These are phyloP conservation scores for Glaucidium brasilianum DNA, from an alignment of 2,113 vertebrate species.

Conservation along the genomic window DNA sequence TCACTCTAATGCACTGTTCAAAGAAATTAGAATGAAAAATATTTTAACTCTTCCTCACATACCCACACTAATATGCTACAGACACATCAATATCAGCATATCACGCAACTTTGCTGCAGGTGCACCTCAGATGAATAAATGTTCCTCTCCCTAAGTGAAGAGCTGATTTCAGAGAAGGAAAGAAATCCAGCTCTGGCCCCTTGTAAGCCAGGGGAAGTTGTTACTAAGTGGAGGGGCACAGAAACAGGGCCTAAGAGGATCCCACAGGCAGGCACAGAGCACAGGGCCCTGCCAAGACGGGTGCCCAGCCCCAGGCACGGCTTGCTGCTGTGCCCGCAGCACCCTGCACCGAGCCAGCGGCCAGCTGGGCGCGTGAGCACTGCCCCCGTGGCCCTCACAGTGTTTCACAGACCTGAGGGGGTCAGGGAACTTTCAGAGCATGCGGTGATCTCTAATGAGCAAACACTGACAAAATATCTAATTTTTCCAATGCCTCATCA, in stretches of 20 bases:
- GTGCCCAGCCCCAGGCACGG: not conserved
- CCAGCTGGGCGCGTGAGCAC: not conserved
- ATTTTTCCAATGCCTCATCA: not conserved
- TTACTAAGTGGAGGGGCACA: not conserved
- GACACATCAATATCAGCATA: not conserved
- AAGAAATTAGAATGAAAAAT: not conserved
- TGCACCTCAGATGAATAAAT: not conserved
- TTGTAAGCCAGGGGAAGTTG: not conserved
- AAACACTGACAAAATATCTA: not conserved
- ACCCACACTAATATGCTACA: not conserved
- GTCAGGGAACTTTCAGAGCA: not conserved
- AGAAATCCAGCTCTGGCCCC: not conserved
- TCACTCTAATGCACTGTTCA: not conserved
- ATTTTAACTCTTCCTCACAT: not conserved
- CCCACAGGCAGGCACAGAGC: not conserved
- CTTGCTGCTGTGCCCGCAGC: not conserved
- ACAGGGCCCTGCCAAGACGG: not conserved
- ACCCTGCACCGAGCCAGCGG: not conserved
- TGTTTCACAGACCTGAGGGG: not conserved
- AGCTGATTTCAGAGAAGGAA: not conserved
- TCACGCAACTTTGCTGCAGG: not conserved
- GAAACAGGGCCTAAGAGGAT: not conserved
- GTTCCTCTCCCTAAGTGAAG: not conserved
- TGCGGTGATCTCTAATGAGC: not conserved
- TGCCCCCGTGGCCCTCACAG: not conserved